Evolutionary conservation across 2,797 vertebrate species (phyloP), one percentile per base, ranked within the genome.

Genomic region (Pelodytes ibericus): DNA sequence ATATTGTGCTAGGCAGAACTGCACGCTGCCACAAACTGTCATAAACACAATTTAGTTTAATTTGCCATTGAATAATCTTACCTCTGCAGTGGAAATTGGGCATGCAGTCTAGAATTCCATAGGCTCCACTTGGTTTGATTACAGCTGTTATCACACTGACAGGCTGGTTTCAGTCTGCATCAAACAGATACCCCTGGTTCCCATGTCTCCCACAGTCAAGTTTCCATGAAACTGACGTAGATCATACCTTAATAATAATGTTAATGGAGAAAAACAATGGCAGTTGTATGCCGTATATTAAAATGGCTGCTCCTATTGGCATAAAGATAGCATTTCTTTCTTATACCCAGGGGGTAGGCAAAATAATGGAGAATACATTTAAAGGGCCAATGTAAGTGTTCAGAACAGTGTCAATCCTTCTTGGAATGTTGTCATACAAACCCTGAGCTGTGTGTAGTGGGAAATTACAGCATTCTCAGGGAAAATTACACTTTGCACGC

Each of bases 11-110:
- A 58, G 36, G 64, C 62, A 60, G 62, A 79, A 68, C 57, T 53
- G 71, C 58, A 44, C 27, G 47, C 77, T 79, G 71, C 71, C 77
- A 68, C 71, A 79, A 69, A 68, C 71, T 74, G 77, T 74, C 77
- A 74, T 79, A 79, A 79, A 79, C 77, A 79, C 77, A 79, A 79
- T 79, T 79, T 79, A 79, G 56, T 62, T 64, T 63, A 73, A 79
- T 73, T 79, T 74, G 66, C 77, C 77, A 74, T 47, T 79, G 77
- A 79, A 79, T 79, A 79, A 79, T 79, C 65, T 74, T 69, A 79
- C 71, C 58, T 79, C 65, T 74, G 77, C 71, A 73, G 72, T 79
- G 77, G 77, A 79, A 79, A 79, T 79, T 79, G 77, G 77, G 71
- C 77, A 79, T 79, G 77, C 73, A 79, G 71, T 79, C 71, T 79